These are phyloP conservation scores for Desmophyllum pertusum DNA, from an alignment of 92 coral and sea anemone genomes.

Conservation along the genomic window DNA sequence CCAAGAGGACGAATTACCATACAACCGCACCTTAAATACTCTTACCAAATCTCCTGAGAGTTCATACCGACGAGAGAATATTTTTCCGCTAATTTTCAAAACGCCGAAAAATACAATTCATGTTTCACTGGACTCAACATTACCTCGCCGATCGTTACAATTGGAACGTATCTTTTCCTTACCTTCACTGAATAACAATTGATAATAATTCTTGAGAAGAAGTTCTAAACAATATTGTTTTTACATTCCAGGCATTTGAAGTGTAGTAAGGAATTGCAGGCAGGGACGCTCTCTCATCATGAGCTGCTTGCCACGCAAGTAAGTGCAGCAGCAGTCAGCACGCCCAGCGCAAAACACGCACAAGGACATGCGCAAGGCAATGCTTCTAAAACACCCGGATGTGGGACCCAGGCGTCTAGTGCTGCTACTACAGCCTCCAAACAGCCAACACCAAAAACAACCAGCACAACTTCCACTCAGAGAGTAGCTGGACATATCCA, in stretches of 20 bases:
- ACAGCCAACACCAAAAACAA: too few species aligned
- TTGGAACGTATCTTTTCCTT: not conserved
- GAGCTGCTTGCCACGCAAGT: not conserved
- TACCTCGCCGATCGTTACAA: too few species aligned
- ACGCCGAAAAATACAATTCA: too few species aligned
- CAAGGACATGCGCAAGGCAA: not conserved
- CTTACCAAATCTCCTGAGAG: too few species aligned
- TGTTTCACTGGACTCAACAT: too few species aligned
- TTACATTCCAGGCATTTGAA: slow-evolving; percentile 9
- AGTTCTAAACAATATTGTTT: not conserved
- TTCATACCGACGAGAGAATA: too few species aligned
- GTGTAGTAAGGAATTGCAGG: not conserved
- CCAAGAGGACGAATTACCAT: too few species aligned
- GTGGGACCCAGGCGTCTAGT: not conserved
- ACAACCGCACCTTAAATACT: too few species aligned
- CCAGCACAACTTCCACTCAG: too few species aligned
- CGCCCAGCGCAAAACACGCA: not conserved
- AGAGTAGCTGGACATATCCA: too few species aligned
- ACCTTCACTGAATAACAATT: not conserved
- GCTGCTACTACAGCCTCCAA: not conserved
- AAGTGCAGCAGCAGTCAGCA: not conserved
- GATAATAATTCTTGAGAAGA: not conserved
- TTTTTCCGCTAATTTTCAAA: too few species aligned
- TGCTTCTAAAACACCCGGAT: not conserved
- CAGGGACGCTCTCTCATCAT: slow-evolving; percentile 13